phyloP scores from a whole-genome alignment of 35 echinoderm and acorn worm genomes.

The Apostichopus californicus region DNA sequence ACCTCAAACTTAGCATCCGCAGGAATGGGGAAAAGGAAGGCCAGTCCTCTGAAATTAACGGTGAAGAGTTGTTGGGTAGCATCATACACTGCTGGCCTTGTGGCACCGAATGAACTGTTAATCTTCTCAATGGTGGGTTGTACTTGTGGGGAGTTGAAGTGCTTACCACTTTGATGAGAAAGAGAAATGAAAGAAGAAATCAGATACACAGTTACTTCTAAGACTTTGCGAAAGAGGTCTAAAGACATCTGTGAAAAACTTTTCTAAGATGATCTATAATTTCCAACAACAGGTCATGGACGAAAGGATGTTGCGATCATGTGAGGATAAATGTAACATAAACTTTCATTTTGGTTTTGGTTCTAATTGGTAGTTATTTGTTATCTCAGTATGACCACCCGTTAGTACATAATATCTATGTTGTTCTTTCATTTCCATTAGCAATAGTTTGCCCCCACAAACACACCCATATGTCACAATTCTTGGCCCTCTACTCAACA shows the following conservation, averaged over 20 bases:
- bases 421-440: too few relatives aligned
- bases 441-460: too few relatives aligned
- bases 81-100: slow-evolving; percentile 96
- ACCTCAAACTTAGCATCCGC: slow-evolving; percentile 98
- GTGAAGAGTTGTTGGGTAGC: slow-evolving; percentile 91
- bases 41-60: slow-evolving; percentile 94
- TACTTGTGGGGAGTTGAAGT: slow-evolving; percentile 92
- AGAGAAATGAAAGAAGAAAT: neutral
- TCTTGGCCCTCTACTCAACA: too few relatives aligned
- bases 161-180: slow-evolving; percentile 78
- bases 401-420: too few relatives aligned
- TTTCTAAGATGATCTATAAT: neutral
- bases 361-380: too few relatives aligned
- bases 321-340: too few relatives aligned
- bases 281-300: too few relatives aligned
- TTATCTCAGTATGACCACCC: too few relatives aligned
- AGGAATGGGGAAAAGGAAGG: slow-evolving; percentile 96
- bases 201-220: neutral
- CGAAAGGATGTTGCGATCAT: too few relatives aligned
- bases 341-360: too few relatives aligned
- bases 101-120: slow-evolving; percentile 96
- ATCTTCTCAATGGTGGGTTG: slow-evolving; percentile 96
- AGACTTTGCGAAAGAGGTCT: neutral
- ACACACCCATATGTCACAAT: too few relatives aligned
- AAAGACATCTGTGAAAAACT: neutral